Conservation (phyloP, 2,113 vertebrate genomes). For the Daubentonia madagascariensis region DNA sequence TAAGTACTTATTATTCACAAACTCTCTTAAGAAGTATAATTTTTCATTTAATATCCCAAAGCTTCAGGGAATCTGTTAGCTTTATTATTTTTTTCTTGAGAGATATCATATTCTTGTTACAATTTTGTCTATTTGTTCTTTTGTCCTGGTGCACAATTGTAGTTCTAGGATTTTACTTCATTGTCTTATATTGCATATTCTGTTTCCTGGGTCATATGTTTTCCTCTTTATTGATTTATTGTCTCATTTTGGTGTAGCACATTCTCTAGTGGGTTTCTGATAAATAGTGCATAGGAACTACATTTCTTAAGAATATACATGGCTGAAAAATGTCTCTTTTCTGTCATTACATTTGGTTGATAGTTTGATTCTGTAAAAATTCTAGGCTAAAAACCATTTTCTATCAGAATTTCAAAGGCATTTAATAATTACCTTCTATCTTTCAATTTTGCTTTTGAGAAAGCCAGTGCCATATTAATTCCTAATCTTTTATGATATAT, state of each 20-base stretch:
- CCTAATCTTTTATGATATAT: not conserved
- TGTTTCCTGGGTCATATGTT: not conserved
- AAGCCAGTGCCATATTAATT: not conserved
- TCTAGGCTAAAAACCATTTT: not conserved
- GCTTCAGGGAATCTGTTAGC: not conserved
- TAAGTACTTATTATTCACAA: not conserved
- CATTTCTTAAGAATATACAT: not conserved
- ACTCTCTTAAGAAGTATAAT: not conserved
- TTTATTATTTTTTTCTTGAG: not conserved
- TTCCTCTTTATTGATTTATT: not conserved
- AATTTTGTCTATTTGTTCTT: not conserved
- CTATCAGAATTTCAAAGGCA: not conserved
- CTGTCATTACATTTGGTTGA: not conserved
- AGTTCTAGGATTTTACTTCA: not conserved
- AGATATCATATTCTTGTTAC: not conserved
- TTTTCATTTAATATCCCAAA: not conserved
- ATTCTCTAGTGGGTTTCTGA: slow-evolving; percentile 15
- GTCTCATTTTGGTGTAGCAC: not conserved
- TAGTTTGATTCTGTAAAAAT: not conserved
- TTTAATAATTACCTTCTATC: not conserved
- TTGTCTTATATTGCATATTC: not conserved
- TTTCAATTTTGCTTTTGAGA: slow-evolving; percentile 24
- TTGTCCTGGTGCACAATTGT: not conserved
- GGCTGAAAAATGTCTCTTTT: not conserved
- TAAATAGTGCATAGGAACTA: not conserved